Base-by-base conservation (phyloP, 2,888 invertebrate species). In the Strigamia transsilvanica region DNA sequence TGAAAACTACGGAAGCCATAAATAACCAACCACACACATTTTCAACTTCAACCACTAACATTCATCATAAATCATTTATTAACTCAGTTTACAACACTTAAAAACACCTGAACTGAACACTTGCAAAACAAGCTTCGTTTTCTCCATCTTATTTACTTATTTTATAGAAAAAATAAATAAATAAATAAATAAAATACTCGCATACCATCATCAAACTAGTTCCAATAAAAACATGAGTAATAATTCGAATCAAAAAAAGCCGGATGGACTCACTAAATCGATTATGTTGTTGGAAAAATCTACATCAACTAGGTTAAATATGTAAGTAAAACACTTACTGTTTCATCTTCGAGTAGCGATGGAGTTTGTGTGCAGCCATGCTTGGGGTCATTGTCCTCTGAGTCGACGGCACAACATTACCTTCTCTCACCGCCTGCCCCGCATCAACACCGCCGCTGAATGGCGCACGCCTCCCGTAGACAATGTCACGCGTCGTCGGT, bases 321-420 rank as follows among this genome's bases (percentile, higher is more conserved):
- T 32, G 73, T n/a, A 73, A 73, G 73, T 23, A 73, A 73, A 73
- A 73, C 73, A 73, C 73, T 73, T 73, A 73, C 73, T 32, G 73
- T 73, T 73, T 73, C 73, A 73, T 73, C 73, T 73, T 73, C 3
- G 32, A 73, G 73, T 73, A 73, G 73, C 73, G 32, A 73, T 73
- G 73, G 73, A 73, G 73, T 73, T 73, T 73, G 73, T 73, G 73
- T 73, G 73, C 73, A 73, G 79, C 79, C 79, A 79, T 79, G 79
- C 79, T 79, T 42, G 42, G 79, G 79, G 79, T 79, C 79, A 79
- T 79, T 79, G 79, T 79, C 79, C 79, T 79, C 79, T 79, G 18
- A 42, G 79, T 42, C 42, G 79, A 79, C 42, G 79, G 79, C 79
- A 79, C 21, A 42, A 41, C 79, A 41, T 42, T 79, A 38, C 23